Percentiles rank a stretch among this genome's conserved stretches.
Conservation (phyloP, 2,888 invertebrate genomes). For the Liposcelis brunnea region DNA sequence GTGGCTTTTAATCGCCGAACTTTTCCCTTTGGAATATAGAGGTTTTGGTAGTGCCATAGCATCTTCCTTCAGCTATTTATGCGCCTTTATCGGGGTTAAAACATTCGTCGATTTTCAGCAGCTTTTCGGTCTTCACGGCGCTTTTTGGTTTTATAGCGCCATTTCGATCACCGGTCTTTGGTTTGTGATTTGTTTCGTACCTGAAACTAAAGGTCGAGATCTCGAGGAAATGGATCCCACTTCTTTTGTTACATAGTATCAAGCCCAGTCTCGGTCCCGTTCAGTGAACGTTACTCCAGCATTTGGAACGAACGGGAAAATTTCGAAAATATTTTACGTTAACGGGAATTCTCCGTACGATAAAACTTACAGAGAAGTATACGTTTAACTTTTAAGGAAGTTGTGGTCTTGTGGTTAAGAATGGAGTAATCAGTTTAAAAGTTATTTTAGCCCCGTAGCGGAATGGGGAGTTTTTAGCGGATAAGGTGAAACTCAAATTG, state of each 20-base stretch:
- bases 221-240: slow-evolving; percentile 68
- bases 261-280: not conserved
- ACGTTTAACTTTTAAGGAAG: too few relatives aligned
- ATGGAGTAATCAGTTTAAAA: too few relatives aligned
- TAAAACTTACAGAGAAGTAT: too few relatives aligned
- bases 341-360: too few relatives aligned
- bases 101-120: slow-evolving; percentile 70
- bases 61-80: slow-evolving; percentile 70
- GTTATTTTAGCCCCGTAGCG: too few relatives aligned
- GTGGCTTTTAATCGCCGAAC: slow-evolving; percentile 65
- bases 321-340: too few relatives aligned
- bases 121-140: slow-evolving; percentile 57
- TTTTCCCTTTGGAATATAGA: slow-evolving; percentile 66
- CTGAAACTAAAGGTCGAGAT: slow-evolving; percentile 81
- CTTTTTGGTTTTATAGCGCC: slow-evolving; percentile 76
- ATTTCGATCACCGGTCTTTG: slow-evolving; percentile 65
- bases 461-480: too few relatives aligned
- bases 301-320: too few relatives aligned
- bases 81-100: slow-evolving; percentile 72
- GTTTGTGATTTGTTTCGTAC: slow-evolving; percentile 72
- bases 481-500: too few relatives aligned
- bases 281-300: too few relatives aligned
- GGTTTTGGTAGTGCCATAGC: slow-evolving; percentile 79
- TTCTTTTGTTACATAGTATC: not conserved
- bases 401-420: too few relatives aligned